Evolutionary conservation across 2,888 invertebrate species (phyloP), one percentile per base, ranked within the genome.

Genomic region (Lasioglossum morio): DNA sequence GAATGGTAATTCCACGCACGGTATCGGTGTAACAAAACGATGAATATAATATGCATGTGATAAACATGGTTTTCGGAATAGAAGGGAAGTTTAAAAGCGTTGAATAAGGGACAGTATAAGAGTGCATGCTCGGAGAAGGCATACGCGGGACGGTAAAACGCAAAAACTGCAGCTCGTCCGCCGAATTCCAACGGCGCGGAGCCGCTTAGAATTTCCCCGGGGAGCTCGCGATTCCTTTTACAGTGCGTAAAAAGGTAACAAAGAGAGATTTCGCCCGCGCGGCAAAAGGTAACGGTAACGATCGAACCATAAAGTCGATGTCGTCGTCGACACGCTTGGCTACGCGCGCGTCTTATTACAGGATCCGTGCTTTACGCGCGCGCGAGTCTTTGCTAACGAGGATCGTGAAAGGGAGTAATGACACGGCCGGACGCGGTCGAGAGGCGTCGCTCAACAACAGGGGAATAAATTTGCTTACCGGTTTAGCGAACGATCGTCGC

Each of bases 331-430:
- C 80, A 85, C 79, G 86, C 72, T 79, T 77, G 86, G 87, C 79
- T 86, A 86, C 82, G 81, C 60, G 75, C 85, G 74, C 81, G 88
- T 86, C 86, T 91, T 90, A 85, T 90, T 91, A 87, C 86, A 91
- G 85, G 86, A 90, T 88, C 79, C 86, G 85, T 89, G 84, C 80
- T 89, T 91, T 87, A 88, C 91, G 87, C 87, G 84, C 87, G 84
- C 84, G 86, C 80, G 89, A 86, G 76, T 88, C 87, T 76, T 91
- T 79, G 84, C 92, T 94, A 94, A 94, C 93, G 93, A 94, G 93
- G 88, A 92, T 92, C 93, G 91, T 92, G 93, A 94, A 94, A 93
- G 92, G 92, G 93, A 93, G 93, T 94, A 94, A 94, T 93, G 94
- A 94, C 93, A 94, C 91, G 92, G 91, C 92, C 91, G 91, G 93